Evolutionary conservation across 2,797 vertebrate genomes (phyloP), one percentile per base, ranked within the genome.

Genomic region (Xenentodon cancila): DNA sequence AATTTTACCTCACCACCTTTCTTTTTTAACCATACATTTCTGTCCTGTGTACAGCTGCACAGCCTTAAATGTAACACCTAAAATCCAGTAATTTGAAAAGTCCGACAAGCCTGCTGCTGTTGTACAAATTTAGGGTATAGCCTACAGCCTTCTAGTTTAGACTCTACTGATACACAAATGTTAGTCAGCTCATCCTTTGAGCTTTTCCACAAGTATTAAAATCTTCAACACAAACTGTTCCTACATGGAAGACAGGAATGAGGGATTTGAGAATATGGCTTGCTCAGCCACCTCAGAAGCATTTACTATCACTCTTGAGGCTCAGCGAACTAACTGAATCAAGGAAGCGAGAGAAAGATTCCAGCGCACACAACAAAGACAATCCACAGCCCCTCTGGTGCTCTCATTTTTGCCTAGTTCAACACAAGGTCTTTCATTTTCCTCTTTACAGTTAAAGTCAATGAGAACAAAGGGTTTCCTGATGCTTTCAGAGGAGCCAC

Each of bases 161-260:
- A 15, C 57, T 68, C 42, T 56, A 53, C 52, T 62, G 62, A 51
- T 49, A 52, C 61, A 40, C 46, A 47, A 52, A 30, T 60, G 47
- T 61, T 45, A 61, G 67, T 73, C 64, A 61, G 48, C 20, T 52
- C 16, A 43, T 73, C 75, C 64, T 65, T 53, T 7, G 56, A 62
- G 75, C 20, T 48, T 70, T 27, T 75, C 51, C 63, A 21, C 17
- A 32, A 69, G 68, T 50, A 69, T 37, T 61, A 53, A 60, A 58
- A 53, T 37, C 48, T 52, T 71, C 69, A 60, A 64, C 46, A 80
- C 51, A 77, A 78, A 71, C 46, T 44, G 73, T 59, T 48, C 47
- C 64, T 57, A 30, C 16, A 54, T 19, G 5, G 74, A 66, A 72
- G 70, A 55, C 59, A 21, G 45, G 13, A 62, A 44, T 52, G 16